Percentiles rank a stretch among this genome's conserved stretches.
Conservation (phyloP, 2,888 invertebrate genomes). For the Thumatha senex region DNA sequence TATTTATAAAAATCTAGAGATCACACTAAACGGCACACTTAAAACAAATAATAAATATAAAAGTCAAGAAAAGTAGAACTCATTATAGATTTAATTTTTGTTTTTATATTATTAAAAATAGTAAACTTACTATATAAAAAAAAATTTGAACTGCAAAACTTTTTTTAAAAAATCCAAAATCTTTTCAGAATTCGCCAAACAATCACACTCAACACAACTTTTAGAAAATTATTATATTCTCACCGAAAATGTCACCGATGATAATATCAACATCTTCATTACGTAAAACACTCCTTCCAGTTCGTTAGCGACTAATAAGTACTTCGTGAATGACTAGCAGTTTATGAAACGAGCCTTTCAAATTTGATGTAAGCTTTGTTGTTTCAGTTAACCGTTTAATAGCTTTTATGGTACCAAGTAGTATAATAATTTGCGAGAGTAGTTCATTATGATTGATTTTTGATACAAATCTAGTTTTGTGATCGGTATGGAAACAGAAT, state of each 20-base stretch:
- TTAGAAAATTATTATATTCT: constrained; percentile 31
- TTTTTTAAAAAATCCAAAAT: constrained; percentile 14
- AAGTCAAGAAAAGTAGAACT: no score
- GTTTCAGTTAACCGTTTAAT: background rate
- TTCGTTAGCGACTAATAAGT: constrained; percentile 26
- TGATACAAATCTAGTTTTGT: no score
- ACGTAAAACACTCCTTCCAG: constrained; percentile 22
- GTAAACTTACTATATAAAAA: no score
- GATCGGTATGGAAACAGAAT: no score
- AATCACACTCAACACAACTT: constrained; percentile 19
- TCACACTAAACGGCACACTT: no score
- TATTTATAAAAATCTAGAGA: no score
- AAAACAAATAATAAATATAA: no score
- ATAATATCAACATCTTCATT: constrained; percentile 26
- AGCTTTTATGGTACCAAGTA: background rate
- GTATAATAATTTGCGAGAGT: background rate
- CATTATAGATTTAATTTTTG: no score
- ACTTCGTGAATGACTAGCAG: constrained; percentile 19
- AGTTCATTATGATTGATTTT: background rate
- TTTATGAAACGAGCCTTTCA: constrained; percentile 10
- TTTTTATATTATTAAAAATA: no score
- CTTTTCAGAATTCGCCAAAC: constrained; percentile 17
- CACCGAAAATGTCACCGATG: constrained; percentile 20
- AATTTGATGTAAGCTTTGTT: constrained; percentile 6
- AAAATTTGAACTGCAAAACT: no score